Base-by-base conservation (phyloP, 2,113 vertebrate genomes). In the Nyctibius bracteatus region DNA sequence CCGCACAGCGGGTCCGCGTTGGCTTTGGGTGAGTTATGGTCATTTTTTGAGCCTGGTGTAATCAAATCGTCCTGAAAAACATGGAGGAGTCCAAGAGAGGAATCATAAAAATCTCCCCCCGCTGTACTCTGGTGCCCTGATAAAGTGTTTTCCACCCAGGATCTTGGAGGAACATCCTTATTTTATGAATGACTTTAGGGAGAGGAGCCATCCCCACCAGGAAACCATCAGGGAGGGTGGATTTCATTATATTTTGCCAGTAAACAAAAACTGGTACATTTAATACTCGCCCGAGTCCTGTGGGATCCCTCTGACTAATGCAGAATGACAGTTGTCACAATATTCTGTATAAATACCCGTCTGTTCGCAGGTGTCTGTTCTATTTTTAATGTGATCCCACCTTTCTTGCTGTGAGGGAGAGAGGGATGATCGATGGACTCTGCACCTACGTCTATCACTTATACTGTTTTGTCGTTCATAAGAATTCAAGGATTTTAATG, bases 231-330 rank as follows among this genome's bases (percentile, higher is more conserved):
- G 91, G 87, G 96, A 97, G 86, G 47, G 88, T 96, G 72, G 58
- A 96, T 98, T 98, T 97, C 97, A 97, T 98, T 98, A 96, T 93
- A 96, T 97, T 98, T 97, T 98, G 96, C 97, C 96, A 51, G 97
- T 96, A 98, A 98, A 98, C 97, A 97, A 97, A 97, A 96, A 70
- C 63, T 68, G 92, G 97, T 90, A 91, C 95, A 95, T 97, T 97
- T 97, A 98, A 98, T 97, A 96, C 97, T 97, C 96, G 91, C 82
- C 59, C 90, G 6, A 2, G 81, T 96, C 98, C 97, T 33, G 35
- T 84, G 98, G 96, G 98, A 96, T 95, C 96, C 66, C 92, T 86
- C 81, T 98, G 97, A 98, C 94, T 96, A 97, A 98, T 98, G 96
- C 55, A 63, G 95, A 97, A 93, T 97, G 98, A 98, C 98, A 98